Evolutionary conservation across 2,888 invertebrate species (phyloP).

Genomic region (Cynaeus angustus): DNA sequence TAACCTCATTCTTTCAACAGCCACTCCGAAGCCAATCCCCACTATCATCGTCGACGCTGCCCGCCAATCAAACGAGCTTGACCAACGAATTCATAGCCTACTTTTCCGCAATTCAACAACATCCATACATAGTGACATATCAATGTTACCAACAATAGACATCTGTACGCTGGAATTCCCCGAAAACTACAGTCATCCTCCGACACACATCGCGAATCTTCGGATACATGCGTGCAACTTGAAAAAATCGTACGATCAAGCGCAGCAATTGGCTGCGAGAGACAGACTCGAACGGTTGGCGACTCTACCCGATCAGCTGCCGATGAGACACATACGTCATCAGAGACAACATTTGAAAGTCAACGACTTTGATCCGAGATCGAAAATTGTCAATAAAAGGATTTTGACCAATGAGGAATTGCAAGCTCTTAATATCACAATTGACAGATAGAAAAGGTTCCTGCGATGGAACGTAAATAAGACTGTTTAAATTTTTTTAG

Average conservation of each 20-base stretch:
- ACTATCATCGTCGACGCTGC: conserved; percentile 69
- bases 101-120: conserved; percentile 66
- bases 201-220: conserved; percentile 51
- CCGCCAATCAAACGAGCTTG: conserved; percentile 62
- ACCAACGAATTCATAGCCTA: conserved; percentile 61
- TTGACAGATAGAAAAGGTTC: conserved; percentile 59
- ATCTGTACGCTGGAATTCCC: conserved; percentile 70
- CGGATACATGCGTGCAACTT: conserved; percentile 64
- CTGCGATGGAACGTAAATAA: conserved; percentile 11
- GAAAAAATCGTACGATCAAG: conserved; percentile 61
- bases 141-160: conserved; percentile 70
- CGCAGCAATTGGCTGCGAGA: conserved; percentile 57
- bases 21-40: conserved; percentile 71
- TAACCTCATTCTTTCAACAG: conserved; percentile 60
- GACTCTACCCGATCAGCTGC: conserved; percentile 56
- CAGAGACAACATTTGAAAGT: conserved; percentile 61
- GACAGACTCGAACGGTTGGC: conserved; percentile 62
- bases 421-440: conserved; percentile 57
- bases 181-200: conserved; percentile 58
- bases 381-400: conserved; percentile 59
- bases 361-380: conserved; percentile 59
- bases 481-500: conserved; percentile 33
- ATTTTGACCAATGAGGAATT: conserved; percentile 63
- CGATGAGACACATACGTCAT: conserved; percentile 64
- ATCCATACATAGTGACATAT: conserved; percentile 64